Percentiles rank a stretch among this genome's conserved stretches.
Conservation (phyloP, 2,797 vertebrate species). For the Perdix hodgsoniae region DNA sequence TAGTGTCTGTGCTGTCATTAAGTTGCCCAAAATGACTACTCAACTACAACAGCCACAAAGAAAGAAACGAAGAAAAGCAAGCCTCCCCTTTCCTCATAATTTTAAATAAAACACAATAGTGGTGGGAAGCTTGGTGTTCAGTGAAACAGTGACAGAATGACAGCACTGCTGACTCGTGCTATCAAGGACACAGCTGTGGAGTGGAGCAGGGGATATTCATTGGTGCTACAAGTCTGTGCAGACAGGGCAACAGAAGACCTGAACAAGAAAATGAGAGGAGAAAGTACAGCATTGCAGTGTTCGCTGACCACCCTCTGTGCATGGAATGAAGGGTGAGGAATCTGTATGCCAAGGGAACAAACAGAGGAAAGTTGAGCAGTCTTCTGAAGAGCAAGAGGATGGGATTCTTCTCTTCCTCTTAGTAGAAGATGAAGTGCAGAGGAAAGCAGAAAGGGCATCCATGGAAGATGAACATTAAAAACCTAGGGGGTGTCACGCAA, state of each 20-base stretch:
- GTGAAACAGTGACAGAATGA: not conserved
- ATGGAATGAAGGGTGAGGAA: not conserved
- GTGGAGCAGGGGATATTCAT: not conserved
- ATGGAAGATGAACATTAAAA: not conserved
- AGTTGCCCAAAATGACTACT: not conserved
- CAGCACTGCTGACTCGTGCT: not conserved
- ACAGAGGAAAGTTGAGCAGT: not conserved
- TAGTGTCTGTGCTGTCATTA: not conserved
- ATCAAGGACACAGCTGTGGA: not conserved
- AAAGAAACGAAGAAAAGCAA: too few species aligned
- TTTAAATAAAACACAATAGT: not conserved
- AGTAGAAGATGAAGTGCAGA: accelerated
- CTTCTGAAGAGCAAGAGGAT: not conserved
- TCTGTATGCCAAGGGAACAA: not conserved
- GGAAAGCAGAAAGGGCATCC: not conserved
- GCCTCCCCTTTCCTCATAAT: not conserved
- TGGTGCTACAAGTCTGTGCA: not conserved
- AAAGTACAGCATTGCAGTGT: not conserved
- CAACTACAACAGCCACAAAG: too few species aligned
- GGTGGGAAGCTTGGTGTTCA: not conserved
- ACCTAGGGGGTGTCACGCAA: not conserved
- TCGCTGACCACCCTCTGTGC: not conserved
- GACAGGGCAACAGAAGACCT: not conserved
- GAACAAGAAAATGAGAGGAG: not conserved
- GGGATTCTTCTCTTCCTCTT: not conserved